These are phyloP conservation scores for Diadophis punctatus DNA, from an alignment of 2,113 vertebrate genomes.

Conservation along the genomic window DNA sequence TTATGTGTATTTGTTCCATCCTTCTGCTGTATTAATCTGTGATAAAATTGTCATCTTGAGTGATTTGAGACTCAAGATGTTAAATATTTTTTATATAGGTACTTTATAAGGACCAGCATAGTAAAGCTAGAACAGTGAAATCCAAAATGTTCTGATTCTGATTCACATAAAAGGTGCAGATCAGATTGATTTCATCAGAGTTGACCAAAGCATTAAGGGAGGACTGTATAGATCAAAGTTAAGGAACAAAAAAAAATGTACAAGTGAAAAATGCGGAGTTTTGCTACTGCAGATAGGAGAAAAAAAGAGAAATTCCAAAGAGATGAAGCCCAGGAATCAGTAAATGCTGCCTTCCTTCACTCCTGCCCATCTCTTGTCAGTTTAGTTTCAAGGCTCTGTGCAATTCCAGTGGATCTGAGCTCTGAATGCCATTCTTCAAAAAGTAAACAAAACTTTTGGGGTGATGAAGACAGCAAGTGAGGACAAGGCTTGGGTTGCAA, in stretches of 20 bases:
- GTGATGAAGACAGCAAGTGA: not conserved
- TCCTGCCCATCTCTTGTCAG: not conserved
- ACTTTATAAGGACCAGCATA: not conserved
- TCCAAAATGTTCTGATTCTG: not conserved
- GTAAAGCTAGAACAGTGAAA: not conserved
- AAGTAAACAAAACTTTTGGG: not conserved
- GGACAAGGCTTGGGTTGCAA: constrained; percentile 61
- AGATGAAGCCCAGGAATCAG: not conserved
- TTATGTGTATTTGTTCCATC: not conserved
- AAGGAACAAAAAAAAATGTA: not conserved
- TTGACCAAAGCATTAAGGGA: not conserved
- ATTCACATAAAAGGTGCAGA: not conserved
- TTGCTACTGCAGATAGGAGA: not conserved
- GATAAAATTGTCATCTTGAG: not conserved
- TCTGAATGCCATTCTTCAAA: not conserved
- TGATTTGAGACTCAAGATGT: not conserved
- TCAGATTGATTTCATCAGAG: not conserved
- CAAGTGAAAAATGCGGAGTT: not conserved
- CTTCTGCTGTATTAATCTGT: not conserved
- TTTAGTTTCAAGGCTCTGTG: not conserved
- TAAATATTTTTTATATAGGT: not conserved
- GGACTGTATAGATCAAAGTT: not conserved
- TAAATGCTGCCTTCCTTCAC: not conserved
- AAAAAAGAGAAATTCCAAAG: not conserved
- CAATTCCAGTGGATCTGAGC: not conserved